Base-by-base conservation (phyloP, 92 coral and sea anemone species). In the Phenganax subtilis region DNA sequence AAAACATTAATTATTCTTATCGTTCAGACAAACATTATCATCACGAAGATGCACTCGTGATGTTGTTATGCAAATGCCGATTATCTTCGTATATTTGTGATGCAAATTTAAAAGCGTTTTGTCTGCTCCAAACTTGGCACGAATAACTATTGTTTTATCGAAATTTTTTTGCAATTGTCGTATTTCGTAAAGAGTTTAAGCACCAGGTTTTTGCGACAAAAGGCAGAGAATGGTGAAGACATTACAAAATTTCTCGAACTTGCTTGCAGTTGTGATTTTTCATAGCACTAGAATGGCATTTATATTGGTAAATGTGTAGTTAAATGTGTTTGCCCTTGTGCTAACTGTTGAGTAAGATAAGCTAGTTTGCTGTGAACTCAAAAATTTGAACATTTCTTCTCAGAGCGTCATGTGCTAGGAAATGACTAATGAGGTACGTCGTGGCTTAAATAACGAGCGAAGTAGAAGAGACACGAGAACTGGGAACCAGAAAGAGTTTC, bases 351-450 rank as follows among this genome's bases (percentile, higher is more conserved):
- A 37, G 47, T 37, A 37, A 37, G 47, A 37, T 37, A 37, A 37
- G 47, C 47, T 37, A 37, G 0, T 37, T 37, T 37, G 47, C 47
- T 5, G 47, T 37, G 47, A 37, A 37, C 47, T 37, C 47, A 37
- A 37, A 37, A 37, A 37, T 37, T 1, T 37, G 47, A 37, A 37
- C 47, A 1, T 37, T 31, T 79, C 17, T 10, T 79, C 65, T 7
- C 51, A 79, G 83, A 16, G 63, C 83, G 83, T 79, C 63, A 79
- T 79, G 83, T 54, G 61, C 67, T 61, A 79, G 83, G 83, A 72
- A 54, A 79, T 79, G 83, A 44, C 83, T 63, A 63, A 79, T 79
- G 83, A 79, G 83, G 51, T 55, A 52, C 59, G 69, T 27, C 68
- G 83, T 51, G 83, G 65, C 54, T 79, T 31, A 37, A 51, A 51